phyloP scores from a whole-genome alignment of 2,888 invertebrate genomes.

The Esperia sulphurella region DNA sequence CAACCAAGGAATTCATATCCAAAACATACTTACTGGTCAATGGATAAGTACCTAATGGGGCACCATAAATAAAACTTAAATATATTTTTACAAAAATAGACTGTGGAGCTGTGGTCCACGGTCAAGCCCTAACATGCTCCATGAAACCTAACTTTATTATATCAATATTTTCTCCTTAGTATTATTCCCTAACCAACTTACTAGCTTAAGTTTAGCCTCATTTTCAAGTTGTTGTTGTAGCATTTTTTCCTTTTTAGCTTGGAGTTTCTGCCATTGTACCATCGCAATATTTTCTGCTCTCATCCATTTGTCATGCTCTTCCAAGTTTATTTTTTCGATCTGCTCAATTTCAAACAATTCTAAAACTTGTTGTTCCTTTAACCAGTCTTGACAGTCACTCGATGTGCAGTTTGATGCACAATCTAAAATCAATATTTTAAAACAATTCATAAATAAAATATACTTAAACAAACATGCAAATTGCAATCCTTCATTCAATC shows the following conservation, averaged over 20 bases:
- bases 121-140: no score
- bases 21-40: no score
- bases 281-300: constrained; percentile 82
- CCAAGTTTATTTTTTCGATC: constrained; percentile 73
- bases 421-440: constrained; percentile 11
- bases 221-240: constrained; percentile 79
- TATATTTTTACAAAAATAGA: no score
- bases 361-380: constrained; percentile 72
- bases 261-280: constrained; percentile 81
- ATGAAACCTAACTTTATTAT: no score
- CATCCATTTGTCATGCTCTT: constrained; percentile 83
- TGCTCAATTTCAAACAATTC: constrained; percentile 75
- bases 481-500: not conserved
- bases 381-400: constrained; percentile 72
- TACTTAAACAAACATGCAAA: no score
- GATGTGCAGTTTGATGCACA: constrained; percentile 2
- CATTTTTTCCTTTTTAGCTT: constrained; percentile 76
- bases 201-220: constrained; percentile 75
- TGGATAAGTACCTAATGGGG: no score
- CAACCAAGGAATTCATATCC: no score
- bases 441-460: not conserved
- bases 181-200: constrained; percentile 23
- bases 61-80: no score
- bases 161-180: not conserved
- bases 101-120: no score